These are phyloP conservation scores for Esox lucius DNA, from an alignment of 2,797 vertebrate genomes.

Conservation along the genomic window DNA sequence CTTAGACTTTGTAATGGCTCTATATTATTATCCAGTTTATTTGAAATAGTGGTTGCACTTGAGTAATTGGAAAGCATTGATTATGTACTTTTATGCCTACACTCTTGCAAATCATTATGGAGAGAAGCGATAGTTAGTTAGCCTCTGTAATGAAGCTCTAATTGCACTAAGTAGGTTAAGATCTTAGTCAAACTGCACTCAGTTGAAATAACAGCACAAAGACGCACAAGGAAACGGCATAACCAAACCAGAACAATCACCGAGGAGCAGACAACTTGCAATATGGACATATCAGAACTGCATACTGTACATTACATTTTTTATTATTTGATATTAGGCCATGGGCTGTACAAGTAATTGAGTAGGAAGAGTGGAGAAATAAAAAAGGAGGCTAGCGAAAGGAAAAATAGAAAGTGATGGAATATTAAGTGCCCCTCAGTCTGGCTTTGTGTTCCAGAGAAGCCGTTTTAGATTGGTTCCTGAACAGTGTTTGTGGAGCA, in stretches of 20 bases:
- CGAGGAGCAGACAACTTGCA: conserved; percentile 49
- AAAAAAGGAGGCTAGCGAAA: conserved; percentile 19
- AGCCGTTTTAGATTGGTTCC: conserved; percentile 55
- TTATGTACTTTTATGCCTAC: conserved; percentile 99
- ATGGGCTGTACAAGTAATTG: conserved; percentile 61
- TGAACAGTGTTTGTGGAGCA: conserved; percentile 44
- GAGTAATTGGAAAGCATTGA: conserved; percentile 99
- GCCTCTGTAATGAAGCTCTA: conserved; percentile 99
- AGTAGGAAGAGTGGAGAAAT: conserved; percentile 52
- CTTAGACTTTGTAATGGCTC: conserved; percentile 97
- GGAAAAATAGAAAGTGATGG: conserved; percentile 60
- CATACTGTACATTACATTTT: conserved; percentile 50
- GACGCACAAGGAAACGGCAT: conserved; percentile 73
- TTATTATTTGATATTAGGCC: conserved; percentile 53
- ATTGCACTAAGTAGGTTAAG: conserved; percentile 99
- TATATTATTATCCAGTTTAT: conserved; percentile 99
- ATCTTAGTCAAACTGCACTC: conserved; percentile 98
- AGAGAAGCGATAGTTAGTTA: conserved; percentile 99
- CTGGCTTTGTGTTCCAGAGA: conserved; percentile 50
- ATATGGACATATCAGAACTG: conserved; percentile 62
- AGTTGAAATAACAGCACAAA: conserved; percentile 83
- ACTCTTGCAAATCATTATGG: conserved; percentile 99
- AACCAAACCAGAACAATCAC: conserved; percentile 56
- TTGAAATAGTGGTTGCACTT: conserved; percentile 99
- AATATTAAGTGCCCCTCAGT: conserved; percentile 66